These are phyloP conservation scores for Harpagus bidentatus DNA, from an alignment of 2,113 vertebrate genomes.

Conservation along the genomic window DNA sequence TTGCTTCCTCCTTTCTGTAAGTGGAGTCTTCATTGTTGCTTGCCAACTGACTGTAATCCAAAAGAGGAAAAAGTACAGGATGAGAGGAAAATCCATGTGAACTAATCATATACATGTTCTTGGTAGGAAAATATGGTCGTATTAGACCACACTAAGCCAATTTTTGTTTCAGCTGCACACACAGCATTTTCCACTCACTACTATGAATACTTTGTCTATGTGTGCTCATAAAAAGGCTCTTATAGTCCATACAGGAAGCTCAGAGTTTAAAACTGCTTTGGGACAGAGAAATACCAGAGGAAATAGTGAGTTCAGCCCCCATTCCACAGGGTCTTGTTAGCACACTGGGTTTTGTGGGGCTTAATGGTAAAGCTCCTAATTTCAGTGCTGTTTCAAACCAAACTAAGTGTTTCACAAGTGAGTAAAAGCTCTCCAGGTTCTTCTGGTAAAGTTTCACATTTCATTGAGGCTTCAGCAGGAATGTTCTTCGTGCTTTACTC, in stretches of 20 bases:
- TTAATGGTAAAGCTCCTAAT: neutral
- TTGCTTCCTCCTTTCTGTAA: neutral
- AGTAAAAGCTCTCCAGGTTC: neutral
- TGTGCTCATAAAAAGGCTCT: conserved; percentile 9
- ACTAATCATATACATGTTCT: neutral
- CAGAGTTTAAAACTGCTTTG: neutral
- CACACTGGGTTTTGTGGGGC: neutral
- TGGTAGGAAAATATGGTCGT: neutral
- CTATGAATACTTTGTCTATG: neutral
- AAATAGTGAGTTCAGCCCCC: neutral
- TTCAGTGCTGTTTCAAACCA: neutral
- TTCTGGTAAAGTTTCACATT: neutral
- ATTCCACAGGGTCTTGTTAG: neutral
- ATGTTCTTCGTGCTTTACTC: neutral
- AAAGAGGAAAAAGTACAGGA: neutral
- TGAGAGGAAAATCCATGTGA: neutral
- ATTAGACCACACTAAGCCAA: neutral
- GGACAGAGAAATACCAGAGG: neutral
- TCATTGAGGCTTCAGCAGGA: neutral
- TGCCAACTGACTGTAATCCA: neutral
- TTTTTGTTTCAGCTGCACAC: conserved; percentile 29
- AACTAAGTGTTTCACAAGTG: neutral
- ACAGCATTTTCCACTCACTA: conserved; percentile 4
- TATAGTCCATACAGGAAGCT: conserved; percentile 1
- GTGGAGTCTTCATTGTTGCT: neutral